Base-by-base conservation (phyloP, 2,888 invertebrate genomes). In the Allophyes oxyacanthae region DNA sequence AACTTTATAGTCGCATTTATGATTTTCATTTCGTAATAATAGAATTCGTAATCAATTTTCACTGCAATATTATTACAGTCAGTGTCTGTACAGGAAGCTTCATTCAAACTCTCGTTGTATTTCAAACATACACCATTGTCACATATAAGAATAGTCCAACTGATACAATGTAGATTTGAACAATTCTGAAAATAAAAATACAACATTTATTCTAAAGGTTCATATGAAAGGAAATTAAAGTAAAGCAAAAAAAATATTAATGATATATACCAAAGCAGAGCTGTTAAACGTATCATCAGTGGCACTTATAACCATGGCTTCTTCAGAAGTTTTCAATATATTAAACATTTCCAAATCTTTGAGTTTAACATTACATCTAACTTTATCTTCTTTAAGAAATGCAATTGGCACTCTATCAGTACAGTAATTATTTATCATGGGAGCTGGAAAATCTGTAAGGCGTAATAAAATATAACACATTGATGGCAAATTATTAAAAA, bases 321-420 rank as follows among this genome's bases (percentile, higher is more conserved):
- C 82, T 50, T 87, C 79, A 10, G 78, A 73, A 37, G 74, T 82
- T 62, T 85, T 85, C 5, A 86, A 61, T 43, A 90, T 82, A 66
- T 85, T 81, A 57, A 92, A 84, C 85, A 90, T 89, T 83, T 93
- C 89, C 4, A 93, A 70, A 58, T 93, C 89, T 11, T 81, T 74
- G 6, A 92, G 70, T 64, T 87, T 89, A 0, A 89, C 88, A 57
- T 72, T 82, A 63, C 94, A 94, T 57, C 71, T 79, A 33, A 85
- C 75, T 37, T 72, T 79, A 64, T 88, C 85, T 51, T 88, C 81
- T 53, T 77, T 84, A 14, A 92, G 78, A 77, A 90, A 92, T 59
- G 64, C 66, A n/a, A 92, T 75, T 11, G 82, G 78, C 52, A 83
- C 83, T 66, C 87, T 83, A 20, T 82, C 82, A 26, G 75, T 81